Evolutionary conservation across 2,113 vertebrate species (phyloP), one percentile per base, ranked within the genome.

Genomic region (Hippocampus comes): DNA sequence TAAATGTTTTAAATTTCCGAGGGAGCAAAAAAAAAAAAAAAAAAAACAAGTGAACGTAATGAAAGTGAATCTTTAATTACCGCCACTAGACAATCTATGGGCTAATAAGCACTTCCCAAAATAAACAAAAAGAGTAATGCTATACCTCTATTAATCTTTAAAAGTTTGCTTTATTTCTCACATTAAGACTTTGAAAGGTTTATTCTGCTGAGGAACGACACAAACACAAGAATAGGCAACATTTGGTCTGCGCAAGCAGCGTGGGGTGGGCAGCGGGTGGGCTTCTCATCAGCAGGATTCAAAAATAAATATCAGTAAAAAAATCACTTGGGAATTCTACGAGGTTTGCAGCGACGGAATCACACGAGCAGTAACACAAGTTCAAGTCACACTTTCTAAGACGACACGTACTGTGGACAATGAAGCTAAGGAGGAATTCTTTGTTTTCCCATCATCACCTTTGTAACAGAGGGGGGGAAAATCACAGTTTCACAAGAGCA

Each of bases 401-500:
- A 73, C 73, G 59, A 81, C 78, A 75, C 63, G 88, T 89, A 91
- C 89, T 87, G 9, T 83, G 68, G 71, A 72, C 53, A 63, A 63
- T n/a, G 21, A 70, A 34, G 67, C 43, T 18, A 49, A 66, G 15
- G 23, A 18, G 43, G 64, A 48, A 25, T 25, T n/a, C 9, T 27
- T 43, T 10, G 23, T 20, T 48, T 66, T 46, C 23, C 63, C 12
- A 42, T 20, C 30, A 41, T 43, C 63, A 65, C 41, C 20, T 43
- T 56, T 78, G 80, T 79, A 82, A 83, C 74, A 82, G 75, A 78
- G 63, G 10, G 55, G 72, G 25, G 68, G 30, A 76, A 74, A 74
- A 80, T 93, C 91, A 92, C 91, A 92, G 91, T 89, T 92, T 92
- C 79, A 89, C 71, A 82, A 75, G 77, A 88, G 71, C 25, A 78